Base-by-base conservation (phyloP, 2,888 invertebrate genomes). In the Opisthograptis luteolata region DNA sequence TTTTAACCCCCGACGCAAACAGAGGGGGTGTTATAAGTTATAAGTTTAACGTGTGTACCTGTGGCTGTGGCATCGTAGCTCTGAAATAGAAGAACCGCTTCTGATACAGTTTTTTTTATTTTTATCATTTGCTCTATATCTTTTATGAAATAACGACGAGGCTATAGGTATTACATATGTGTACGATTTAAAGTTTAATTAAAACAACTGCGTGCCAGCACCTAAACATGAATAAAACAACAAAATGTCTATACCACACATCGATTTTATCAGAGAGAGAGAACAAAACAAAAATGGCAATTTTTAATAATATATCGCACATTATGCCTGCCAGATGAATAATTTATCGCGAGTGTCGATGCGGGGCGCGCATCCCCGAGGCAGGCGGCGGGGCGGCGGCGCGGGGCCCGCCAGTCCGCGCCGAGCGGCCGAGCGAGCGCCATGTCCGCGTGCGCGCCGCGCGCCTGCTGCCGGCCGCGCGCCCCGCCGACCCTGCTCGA, bases 401-500 rank as follows among this genome's bases (percentile, higher is more conserved):
- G 66, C 70, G 68, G 66, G 68, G 69, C 68, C 65, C 40, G 19
- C 34, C 88, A 89, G 89, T 90, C 84, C 82, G 87, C 87, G 84
- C 78, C 82, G 79, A 84, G 87, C 87, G 87, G 88, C 87, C 85
- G 87, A 88, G 84, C 85, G 80, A 90, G 89, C 91, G 86, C 84
- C 68, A 88, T 90, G 88, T 80, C 90, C 65, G 83, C 84, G 81
- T 88, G 87, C 79, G 87, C 87, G 86, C 87, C 88, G 86, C 89
- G 88, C 84, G 87, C 84, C 61, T 89, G 89, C 81, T 88, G 89
- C 79, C 86, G 87, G 84, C 86, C 87, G 86, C 90, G 90, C 87
- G 87, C 92, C 84, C 94, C 95, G 72, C 94, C 95, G 88, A 92
- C 95, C 60, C 91, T 96, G 67, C 93, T 96, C 73, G 96, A 96